These are phyloP conservation scores for Neotoma lepida DNA, from an alignment of 2,113 vertebrate genomes.

Conservation along the genomic window DNA sequence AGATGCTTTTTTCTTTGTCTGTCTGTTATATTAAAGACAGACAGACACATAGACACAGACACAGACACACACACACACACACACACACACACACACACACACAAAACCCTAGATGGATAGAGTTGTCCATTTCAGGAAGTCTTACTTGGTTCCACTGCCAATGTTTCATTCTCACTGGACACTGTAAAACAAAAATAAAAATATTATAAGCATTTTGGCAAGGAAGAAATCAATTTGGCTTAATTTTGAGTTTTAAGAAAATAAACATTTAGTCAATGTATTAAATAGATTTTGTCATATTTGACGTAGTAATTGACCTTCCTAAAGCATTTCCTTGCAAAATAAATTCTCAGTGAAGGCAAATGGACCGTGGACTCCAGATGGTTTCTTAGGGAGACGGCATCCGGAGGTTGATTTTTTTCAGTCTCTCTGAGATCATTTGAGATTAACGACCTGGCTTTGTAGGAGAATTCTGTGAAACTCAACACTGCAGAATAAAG, in stretches of 20 bases:
- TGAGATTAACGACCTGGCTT: neutral
- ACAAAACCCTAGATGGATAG: neutral
- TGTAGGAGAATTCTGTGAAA: conserved; percentile 46
- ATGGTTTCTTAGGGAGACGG: conserved; percentile 10
- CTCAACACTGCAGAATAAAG: conserved; percentile 37
- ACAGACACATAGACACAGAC: neutral
- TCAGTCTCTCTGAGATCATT: neutral
- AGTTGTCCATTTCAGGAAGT: neutral
- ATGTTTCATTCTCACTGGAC: neutral
- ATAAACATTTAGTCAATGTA: neutral
- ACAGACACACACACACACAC: neutral
- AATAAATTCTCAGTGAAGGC: neutral
- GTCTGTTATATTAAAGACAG: too few relatives aligned
- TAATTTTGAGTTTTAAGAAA: conserved; percentile 23
- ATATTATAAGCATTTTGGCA: neutral
- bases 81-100: neutral
- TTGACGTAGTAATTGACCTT: conserved; percentile 9
- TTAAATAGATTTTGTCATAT: conserved; percentile 21
- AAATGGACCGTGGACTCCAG: neutral
- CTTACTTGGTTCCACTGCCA: neutral
- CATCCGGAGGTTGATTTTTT: neutral
- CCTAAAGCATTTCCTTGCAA: neutral
- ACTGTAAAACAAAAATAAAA: neutral
- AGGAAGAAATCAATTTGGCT: conserved; percentile 18
- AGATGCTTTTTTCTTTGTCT: too few relatives aligned